Evolutionary conservation across 2,113 vertebrate genomes (phyloP).

Genomic region (Hippocampus abdominalis): DNA sequence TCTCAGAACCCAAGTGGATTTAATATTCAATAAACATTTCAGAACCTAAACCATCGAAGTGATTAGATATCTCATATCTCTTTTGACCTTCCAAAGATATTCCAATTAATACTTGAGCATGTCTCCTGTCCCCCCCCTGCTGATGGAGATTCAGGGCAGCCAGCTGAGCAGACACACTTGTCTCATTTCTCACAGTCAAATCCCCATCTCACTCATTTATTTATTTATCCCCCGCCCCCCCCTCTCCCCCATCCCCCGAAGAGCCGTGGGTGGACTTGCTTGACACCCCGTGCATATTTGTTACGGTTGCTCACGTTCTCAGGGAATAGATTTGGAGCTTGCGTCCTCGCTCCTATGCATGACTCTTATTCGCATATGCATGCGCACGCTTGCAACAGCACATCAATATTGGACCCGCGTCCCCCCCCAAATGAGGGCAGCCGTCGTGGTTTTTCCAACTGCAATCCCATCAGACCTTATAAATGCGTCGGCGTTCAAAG

Average conservation of each 20-base stretch:
- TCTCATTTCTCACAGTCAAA: slow-evolving; percentile 19
- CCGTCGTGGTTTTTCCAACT: neutral
- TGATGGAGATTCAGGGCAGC: slow-evolving; percentile 41
- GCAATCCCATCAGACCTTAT: neutral
- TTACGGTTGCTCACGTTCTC: slow-evolving; percentile 15
- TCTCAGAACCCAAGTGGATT: too few relatives aligned
- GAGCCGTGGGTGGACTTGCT: slow-evolving; percentile 3
- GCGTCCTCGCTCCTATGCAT: neutral
- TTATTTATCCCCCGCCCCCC: neutral
- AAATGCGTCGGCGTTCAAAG: too few relatives aligned
- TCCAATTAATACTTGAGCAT: slow-evolving; percentile 49
- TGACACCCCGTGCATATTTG: slow-evolving; percentile 15
- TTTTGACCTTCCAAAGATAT: slow-evolving; percentile 32
- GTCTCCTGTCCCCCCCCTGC: slow-evolving; percentile 21
- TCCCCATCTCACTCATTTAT: slow-evolving; percentile 4
- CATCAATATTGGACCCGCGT: neutral
- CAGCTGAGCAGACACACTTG: slow-evolving; percentile 17
- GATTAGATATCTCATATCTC: neutral
- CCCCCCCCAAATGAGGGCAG: neutral
- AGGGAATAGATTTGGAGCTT: neutral
- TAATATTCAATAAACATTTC: too few relatives aligned
- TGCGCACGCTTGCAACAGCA: neutral
- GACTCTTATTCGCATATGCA: neutral
- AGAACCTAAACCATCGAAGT: too few relatives aligned
- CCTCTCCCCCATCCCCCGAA: slow-evolving; percentile 9